Evolutionary conservation across 2,888 invertebrate species (phyloP).

Genomic region (Patella pellucida): DNA sequence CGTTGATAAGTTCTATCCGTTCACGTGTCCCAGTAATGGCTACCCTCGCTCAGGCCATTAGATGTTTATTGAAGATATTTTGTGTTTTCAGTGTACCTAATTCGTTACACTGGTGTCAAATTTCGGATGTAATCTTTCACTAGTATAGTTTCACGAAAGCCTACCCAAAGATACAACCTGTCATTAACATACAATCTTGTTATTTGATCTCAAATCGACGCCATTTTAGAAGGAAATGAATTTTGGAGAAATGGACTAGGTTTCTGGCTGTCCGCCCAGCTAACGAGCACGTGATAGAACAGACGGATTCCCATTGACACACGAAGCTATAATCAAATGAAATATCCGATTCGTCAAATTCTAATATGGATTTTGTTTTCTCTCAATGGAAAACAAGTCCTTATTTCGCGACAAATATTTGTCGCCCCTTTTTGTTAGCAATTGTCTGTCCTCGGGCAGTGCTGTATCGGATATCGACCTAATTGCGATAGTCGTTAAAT

Average conservation of each 20-base stretch:
- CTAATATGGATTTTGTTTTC: background rate
- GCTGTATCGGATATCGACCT: conserved; percentile 5
- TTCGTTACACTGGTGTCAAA: conserved; percentile 9
- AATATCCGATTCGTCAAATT: conserved; percentile 11
- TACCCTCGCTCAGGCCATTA: background rate
- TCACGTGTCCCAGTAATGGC: too few relatives aligned
- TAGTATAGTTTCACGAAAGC: background rate
- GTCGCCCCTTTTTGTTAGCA: background rate
- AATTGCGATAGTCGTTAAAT: conserved; percentile 8
- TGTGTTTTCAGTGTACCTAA: conserved; percentile 4
- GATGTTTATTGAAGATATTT: conserved; percentile 13
- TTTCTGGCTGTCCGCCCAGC: background rate
- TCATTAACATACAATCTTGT: conserved; percentile 7
- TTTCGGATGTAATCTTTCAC: conserved; percentile 12
- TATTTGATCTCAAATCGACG: background rate
- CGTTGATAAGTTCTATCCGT: too few relatives aligned
- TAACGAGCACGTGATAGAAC: background rate
- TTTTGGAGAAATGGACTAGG: background rate
- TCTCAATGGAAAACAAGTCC: background rate
- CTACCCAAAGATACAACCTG: background rate
- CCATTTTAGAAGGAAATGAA: conserved; percentile 9
- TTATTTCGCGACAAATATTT: background rate
- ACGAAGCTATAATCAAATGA: background rate
- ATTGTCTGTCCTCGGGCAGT: background rate
- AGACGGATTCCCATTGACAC: background rate